Evolutionary conservation across 2,888 invertebrate genomes (phyloP), one percentile per base, ranked within the genome.

Genomic region (Brachyptera risi): DNA sequence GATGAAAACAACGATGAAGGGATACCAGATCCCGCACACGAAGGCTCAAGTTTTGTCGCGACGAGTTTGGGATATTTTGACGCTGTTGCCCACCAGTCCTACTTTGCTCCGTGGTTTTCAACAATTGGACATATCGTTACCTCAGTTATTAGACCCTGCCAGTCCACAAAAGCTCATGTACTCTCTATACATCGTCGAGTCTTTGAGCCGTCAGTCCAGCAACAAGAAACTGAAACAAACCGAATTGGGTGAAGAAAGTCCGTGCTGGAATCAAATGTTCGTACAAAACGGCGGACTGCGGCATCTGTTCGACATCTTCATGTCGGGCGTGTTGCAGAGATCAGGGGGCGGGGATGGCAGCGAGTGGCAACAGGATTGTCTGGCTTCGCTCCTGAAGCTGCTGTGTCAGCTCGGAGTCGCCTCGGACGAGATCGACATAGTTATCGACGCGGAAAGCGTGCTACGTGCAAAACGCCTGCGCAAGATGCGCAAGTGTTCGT

Each of bases 151-250:
- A 11, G 91, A 95, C 76, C 91, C 94, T 0, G 85, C 86, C 26
- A 92, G 92, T 73, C 90, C 95, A 0, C 96, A 96, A 75, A 94
- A 94, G 73, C 83, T 96, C 58, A 95, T 96, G 92, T 96, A 96
- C 73, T 93, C 93, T 0, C 76, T 96, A 63, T 94, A 95, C 73
- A 95, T 96, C 66, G 90, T 96, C 0, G 92, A 92, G 73, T 86
- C 86, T 37, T 75, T 91, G 23, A 82, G 81, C 65, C 76, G 76
- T 62, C 68, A 51, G 31, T 51, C 50, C 3, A 51, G 13, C 50
- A 4, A 11, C 7, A 35, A 37, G 19, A 37, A 35, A 17, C 35
- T 7, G 19, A 21, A 54, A 1, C 17, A 9, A 35, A 15, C 21
- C n/a, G 54, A 3, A 2, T 19, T 3, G 17, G 11, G 4, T 23